Conservation (phyloP, 1,140 invertebrate species). For the Drosophila dunni region DNA sequence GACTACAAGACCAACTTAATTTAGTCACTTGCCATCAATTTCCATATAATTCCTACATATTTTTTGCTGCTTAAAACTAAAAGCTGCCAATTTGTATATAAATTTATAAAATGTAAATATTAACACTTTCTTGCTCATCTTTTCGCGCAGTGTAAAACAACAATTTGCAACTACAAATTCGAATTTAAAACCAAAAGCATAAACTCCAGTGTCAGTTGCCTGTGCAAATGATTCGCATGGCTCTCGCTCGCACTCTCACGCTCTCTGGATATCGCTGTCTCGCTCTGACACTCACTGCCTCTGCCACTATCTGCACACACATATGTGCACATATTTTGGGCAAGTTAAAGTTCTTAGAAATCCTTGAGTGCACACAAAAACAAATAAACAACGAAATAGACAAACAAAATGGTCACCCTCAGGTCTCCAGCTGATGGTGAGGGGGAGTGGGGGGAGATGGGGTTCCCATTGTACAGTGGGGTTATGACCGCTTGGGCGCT, state of each 20-base stretch:
- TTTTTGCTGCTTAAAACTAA: too few species aligned
- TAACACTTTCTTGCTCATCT: too few species aligned
- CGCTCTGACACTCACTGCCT: background rate
- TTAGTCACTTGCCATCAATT: too few species aligned
- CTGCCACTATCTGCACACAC: conserved; percentile 11
- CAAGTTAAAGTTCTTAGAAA: conserved; percentile 83
- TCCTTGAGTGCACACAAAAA: conserved; percentile 83
- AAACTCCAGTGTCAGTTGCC: conserved; percentile 6
- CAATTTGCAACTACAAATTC: conserved; percentile 26
- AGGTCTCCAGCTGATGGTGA: background rate
- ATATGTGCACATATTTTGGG: conserved; percentile 66
- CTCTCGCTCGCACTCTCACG: background rate
- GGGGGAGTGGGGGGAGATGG: background rate
- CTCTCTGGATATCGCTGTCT: background rate
- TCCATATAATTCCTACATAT: too few species aligned
- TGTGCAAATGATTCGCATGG: conserved; percentile 28
- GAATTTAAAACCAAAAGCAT: conserved; percentile 14
- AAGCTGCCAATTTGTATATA: too few species aligned
- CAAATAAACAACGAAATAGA: conserved; percentile 83
- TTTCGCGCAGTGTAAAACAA: background rate
- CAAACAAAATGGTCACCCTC: conserved; percentile 64
- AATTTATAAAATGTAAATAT: too few species aligned
- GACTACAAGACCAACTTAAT: too few species aligned
- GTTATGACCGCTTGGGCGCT: conserved; percentile 53
- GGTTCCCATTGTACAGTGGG: background rate